Percentiles rank a stretch among this genome's conserved stretches.
Evolutionary conservation across 2,113 vertebrate species (phyloP).

Genomic region (Prunella fulvescens): DNA sequence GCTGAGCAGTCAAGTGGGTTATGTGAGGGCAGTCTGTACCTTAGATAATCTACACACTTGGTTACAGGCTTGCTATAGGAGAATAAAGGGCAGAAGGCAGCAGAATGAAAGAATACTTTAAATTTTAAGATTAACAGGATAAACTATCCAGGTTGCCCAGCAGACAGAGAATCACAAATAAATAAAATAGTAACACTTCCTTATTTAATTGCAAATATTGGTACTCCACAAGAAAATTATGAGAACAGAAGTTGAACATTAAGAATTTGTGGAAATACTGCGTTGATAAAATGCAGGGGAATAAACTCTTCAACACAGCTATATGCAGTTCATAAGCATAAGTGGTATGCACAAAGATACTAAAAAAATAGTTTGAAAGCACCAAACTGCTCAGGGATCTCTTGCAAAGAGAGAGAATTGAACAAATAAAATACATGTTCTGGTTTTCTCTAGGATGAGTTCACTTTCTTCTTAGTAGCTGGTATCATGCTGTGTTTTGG

Average conservation of each 20-base stretch:
- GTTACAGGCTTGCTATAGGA: neutral
- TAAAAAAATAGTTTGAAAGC: neutral
- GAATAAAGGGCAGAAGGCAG: neutral
- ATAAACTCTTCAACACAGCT: neutral
- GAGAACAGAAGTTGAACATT: neutral
- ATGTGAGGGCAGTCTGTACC: neutral
- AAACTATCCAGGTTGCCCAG: neutral
- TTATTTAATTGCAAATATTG: neutral
- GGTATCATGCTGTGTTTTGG: neutral
- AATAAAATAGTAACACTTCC: neutral
- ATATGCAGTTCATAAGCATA: neutral
- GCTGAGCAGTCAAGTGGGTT: constrained; percentile 47
- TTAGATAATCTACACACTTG: neutral
- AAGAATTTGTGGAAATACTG: neutral
- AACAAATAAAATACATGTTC: neutral
- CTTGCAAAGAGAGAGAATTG: neutral
- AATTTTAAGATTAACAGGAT: neutral
- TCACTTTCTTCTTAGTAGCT: neutral
- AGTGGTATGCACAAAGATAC: neutral
- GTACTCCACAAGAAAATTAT: neutral
- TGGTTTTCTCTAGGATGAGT: neutral
- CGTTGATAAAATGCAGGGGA: neutral
- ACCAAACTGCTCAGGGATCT: neutral
- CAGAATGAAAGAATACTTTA: neutral
- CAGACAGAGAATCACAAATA: neutral